A percentile compares a stretch with the other conserved stretches of the same genome.
Evolutionary conservation across 2,888 invertebrate genomes (phyloP).

Genomic region (Apodemia hepburni): DNA sequence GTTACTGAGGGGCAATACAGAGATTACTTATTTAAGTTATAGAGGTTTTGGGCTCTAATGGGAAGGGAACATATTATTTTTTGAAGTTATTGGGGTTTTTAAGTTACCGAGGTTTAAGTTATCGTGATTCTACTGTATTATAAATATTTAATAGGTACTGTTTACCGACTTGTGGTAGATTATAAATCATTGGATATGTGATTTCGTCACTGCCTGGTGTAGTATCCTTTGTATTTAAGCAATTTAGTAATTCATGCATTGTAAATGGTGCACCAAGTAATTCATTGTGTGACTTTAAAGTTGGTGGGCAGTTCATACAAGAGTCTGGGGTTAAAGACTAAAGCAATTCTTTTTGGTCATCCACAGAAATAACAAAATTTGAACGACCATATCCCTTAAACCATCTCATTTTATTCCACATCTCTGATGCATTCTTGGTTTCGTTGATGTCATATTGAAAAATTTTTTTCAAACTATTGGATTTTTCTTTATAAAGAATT

Average conservation of each 20-base stretch:
- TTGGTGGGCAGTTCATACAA: not conserved
- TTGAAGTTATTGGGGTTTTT: no score
- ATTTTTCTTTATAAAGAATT: conserved; percentile 11
- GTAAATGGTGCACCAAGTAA: not conserved
- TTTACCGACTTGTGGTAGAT: not conserved
- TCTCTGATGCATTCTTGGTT: not conserved
- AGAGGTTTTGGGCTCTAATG: no score
- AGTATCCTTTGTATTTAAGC: conserved; percentile 14
- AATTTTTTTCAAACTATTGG: conserved; percentile 20
- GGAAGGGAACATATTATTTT: no score
- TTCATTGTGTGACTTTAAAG: not conserved
- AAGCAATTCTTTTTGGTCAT: not conserved
- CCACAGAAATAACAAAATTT: not conserved
- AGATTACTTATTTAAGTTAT: no score
- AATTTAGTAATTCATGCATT: conserved; percentile 4
- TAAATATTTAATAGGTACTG: not conserved
- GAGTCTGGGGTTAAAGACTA: not conserved
- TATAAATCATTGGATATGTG: conserved; percentile 6
- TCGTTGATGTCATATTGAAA: conserved; percentile 18
- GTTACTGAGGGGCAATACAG: no score
- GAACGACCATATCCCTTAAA: not conserved
- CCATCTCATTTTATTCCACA: conserved; percentile 1
- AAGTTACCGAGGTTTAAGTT: no score
- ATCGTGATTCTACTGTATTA: no score
- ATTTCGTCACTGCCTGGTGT: conserved; percentile 16